Conservation (phyloP, 1,140 invertebrate species). For the Adelges cooleyi region DNA sequence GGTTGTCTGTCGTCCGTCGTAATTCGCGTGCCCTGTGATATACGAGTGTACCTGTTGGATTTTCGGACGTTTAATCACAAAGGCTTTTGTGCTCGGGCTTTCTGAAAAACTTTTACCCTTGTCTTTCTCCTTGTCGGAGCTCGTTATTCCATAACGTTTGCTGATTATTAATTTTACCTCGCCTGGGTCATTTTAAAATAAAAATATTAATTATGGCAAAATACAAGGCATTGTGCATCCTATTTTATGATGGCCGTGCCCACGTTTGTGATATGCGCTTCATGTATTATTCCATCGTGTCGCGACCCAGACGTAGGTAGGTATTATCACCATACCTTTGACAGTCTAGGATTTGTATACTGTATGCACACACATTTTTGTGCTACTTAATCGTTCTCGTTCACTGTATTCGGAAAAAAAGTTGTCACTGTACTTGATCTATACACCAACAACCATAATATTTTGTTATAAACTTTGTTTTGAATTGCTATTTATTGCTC, state of each 20-base stretch:
- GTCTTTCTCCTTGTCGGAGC: background rate
- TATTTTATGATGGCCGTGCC: background rate
- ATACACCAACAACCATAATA: too few species aligned
- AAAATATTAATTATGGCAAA: conserved; percentile 16
- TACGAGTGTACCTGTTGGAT: conserved; percentile 28
- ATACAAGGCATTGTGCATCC: conserved; percentile 19
- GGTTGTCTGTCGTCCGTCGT: conserved; percentile 26
- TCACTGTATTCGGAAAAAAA: too few species aligned
- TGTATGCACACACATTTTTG: too few species aligned
- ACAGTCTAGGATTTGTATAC: too few species aligned
- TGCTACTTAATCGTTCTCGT: too few species aligned
- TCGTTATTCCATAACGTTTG: conserved; percentile 12
- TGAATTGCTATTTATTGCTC: too few species aligned
- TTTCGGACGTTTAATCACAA: conserved; percentile 28
- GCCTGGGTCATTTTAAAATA: conserved; percentile 9
- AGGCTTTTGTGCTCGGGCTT: conserved; percentile 21
- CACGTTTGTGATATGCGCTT: background rate
- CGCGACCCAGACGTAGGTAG: too few species aligned
- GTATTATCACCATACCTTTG: too few species aligned
- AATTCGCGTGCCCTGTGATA: conserved; percentile 26
- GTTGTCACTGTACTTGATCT: too few species aligned
- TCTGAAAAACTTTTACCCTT: conserved; percentile 21
- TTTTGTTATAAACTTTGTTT: too few species aligned
- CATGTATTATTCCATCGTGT: background rate
- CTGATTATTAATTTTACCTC: conserved; percentile 26